Evolutionary conservation across 2,888 invertebrate genomes (phyloP).

Genomic region (Merodon equestris): DNA sequence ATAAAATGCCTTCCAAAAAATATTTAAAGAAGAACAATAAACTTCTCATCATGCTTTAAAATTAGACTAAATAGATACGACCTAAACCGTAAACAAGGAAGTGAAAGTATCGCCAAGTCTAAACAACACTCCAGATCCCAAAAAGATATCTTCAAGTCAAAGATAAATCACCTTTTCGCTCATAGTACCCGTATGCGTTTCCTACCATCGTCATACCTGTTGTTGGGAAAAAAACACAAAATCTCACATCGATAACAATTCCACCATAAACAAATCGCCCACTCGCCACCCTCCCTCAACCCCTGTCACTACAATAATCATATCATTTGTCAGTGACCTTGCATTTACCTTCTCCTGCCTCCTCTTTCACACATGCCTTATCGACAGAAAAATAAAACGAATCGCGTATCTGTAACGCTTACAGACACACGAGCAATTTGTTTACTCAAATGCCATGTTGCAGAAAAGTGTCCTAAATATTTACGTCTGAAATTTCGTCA

Average conservation of each 20-base stretch:
- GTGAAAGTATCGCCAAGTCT: not conserved
- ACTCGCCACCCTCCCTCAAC: not conserved
- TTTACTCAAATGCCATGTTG: slow-evolving; percentile 54
- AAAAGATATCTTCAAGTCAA: no score
- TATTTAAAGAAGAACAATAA: no score
- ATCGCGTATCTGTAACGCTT: not conserved
- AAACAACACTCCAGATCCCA: not conserved
- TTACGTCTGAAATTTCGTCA: slow-evolving; percentile 17
- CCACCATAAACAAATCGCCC: not conserved
- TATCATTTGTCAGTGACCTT: slow-evolving; percentile 37
- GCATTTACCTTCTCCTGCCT: slow-evolving; percentile 24
- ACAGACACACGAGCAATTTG: slow-evolving; percentile 11
- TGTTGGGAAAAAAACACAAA: not conserved
- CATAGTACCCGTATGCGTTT: no score
- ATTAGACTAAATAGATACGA: no score
- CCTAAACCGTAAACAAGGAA: not conserved
- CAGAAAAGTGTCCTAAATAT: slow-evolving; percentile 67
- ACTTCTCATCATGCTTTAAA: no score
- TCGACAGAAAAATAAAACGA: slow-evolving; percentile 20
- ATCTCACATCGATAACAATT: slow-evolving; percentile 4
- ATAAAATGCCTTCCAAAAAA: no score
- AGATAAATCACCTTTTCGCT: no score
- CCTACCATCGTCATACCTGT: no score
- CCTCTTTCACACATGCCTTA: slow-evolving; percentile 9
- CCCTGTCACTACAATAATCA: slow-evolving; percentile 8